phyloP scores from a whole-genome alignment of 2,888 invertebrate genomes.

The Conomelus anceps region DNA sequence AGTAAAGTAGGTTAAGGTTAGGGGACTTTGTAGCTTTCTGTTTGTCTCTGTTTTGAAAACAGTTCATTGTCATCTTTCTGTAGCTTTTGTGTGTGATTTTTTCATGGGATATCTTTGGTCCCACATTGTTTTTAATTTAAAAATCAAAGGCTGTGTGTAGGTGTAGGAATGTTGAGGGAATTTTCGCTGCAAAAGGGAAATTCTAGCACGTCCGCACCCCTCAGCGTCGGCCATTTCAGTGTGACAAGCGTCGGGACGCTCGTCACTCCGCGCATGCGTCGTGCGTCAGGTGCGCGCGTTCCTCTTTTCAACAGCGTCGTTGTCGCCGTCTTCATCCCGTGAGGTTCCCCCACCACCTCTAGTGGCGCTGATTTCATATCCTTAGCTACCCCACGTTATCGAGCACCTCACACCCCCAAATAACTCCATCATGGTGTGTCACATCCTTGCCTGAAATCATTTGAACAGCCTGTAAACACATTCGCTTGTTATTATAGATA shows the following conservation, averaged over 20 bases:
- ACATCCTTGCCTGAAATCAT: conserved; percentile 4
- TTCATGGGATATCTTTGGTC: neutral
- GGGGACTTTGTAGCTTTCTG: neutral
- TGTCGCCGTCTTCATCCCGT: neutral
- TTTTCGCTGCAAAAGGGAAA: neutral
- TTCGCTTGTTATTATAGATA: neutral
- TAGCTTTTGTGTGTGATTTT: neutral
- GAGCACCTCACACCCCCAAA: neutral
- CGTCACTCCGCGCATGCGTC: neutral
- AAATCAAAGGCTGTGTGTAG: neutral
- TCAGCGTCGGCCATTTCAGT: neutral
- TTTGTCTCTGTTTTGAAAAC: neutral
- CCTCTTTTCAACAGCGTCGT: too few species aligned
- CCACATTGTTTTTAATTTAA: neutral
- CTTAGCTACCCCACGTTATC: neutral
- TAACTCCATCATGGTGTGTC: conserved; percentile 12
- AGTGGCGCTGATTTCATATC: neutral
- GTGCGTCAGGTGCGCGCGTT: neutral
- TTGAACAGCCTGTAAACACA: conserved; percentile 10
- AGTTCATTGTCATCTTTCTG: neutral
- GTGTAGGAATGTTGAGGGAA: neutral
- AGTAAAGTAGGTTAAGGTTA: neutral
- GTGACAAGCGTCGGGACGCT: neutral
- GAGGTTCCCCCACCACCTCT: neutral
- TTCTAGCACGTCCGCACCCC: neutral